phyloP scores from a whole-genome alignment of 2,888 invertebrate species.

The Xylota segnis region DNA sequence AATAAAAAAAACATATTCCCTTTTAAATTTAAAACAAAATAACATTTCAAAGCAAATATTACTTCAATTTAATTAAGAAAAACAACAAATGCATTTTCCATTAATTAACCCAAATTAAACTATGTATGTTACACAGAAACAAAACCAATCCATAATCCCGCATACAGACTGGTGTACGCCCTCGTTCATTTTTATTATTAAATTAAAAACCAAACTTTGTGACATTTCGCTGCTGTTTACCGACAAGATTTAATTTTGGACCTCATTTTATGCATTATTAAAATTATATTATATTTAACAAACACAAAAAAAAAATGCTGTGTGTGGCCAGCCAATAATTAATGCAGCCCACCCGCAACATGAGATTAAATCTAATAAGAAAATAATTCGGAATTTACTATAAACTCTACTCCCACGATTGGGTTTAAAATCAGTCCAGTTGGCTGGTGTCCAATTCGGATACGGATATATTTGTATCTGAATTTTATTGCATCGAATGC shows the following conservation, averaged over 20 bases:
- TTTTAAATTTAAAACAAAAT: neutral
- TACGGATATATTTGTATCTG: conserved; percentile 38
- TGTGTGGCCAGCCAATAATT: conserved; percentile 49
- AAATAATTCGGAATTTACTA: conserved; percentile 16
- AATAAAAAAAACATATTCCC: no score
- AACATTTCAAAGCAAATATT: conserved; percentile 12
- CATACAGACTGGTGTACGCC: neutral
- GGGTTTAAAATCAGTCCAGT: neutral
- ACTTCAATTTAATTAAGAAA: conserved; percentile 41
- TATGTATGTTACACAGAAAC: conserved; percentile 14
- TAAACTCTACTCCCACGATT: neutral
- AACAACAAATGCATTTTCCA: conserved; percentile 48
- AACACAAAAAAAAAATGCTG: conserved; percentile 36
- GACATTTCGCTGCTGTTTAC: conserved; percentile 20
- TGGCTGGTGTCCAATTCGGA: conserved; percentile 40
- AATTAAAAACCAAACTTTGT: conserved; percentile 41
- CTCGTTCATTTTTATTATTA: conserved; percentile 15
- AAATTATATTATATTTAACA: conserved; percentile 28
- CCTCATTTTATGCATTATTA: conserved; percentile 34
- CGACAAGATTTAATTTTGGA: conserved; percentile 7
- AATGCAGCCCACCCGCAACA: neutral
- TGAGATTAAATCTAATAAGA: conserved; percentile 3
- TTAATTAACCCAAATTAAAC: conserved; percentile 42
- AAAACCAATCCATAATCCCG: conserved; percentile 44
- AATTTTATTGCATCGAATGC: conserved; percentile 30